phyloP scores from a whole-genome alignment of 2,113 vertebrate species.

The Gnathonemus echidnorhynchus region DNA sequence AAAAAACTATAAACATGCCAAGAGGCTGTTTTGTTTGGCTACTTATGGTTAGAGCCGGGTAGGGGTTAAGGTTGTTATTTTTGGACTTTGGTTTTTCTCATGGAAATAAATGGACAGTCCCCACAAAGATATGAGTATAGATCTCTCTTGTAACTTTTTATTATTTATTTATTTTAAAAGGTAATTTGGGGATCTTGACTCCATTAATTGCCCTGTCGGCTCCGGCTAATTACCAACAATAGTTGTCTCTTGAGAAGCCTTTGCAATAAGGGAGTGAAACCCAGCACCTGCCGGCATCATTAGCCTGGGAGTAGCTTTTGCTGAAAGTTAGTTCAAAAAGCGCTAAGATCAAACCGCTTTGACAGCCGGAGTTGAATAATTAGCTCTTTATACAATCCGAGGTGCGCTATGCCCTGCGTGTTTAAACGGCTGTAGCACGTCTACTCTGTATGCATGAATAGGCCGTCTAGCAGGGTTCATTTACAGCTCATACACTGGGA shows the following conservation, averaged over 20 bases:
- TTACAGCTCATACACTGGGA: background rate
- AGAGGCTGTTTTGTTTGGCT: too few relatives aligned
- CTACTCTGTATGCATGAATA: background rate
- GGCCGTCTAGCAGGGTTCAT: background rate
- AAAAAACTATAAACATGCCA: too few relatives aligned
- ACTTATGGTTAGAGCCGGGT: too few relatives aligned
- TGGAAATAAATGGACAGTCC: too few relatives aligned
- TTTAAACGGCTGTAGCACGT: background rate
- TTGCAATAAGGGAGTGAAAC: background rate
- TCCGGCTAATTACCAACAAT: background rate
- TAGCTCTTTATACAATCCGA: background rate
- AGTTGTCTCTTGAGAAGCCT: background rate
- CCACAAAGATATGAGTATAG: too few relatives aligned
- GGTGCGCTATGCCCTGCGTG: background rate
- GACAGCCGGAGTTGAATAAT: background rate
- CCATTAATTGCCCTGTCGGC: background rate
- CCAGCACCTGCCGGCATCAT: background rate
- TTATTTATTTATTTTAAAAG: background rate
- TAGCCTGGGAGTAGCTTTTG: background rate
- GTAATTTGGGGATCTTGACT: background rate
- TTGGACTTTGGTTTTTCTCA: too few relatives aligned
- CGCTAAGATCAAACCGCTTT: background rate
- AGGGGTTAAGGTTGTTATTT: too few relatives aligned
- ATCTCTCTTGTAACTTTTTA: too few relatives aligned
- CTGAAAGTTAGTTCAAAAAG: background rate